Base-by-base conservation (phyloP, 2,888 invertebrate genomes). In the Sericinus montela region DNA sequence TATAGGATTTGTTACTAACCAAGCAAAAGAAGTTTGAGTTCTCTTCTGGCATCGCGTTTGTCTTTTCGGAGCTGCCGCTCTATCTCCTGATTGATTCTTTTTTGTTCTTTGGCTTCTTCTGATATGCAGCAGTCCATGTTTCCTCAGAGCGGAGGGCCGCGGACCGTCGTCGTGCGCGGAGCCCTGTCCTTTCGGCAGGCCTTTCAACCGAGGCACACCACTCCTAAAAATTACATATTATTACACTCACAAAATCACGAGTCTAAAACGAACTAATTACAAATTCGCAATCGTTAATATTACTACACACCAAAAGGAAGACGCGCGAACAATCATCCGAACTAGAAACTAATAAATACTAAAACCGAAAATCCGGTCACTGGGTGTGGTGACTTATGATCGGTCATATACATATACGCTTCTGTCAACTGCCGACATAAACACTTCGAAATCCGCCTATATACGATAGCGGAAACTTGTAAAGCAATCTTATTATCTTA, bases 81-180 rank as follows among this genome's bases (percentile, higher is more conserved):
- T 90, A 99, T 99, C 93, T 99, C 99, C 91, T 99, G 98, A 91
- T 99, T 99, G 91, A 99, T 99, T 90, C 99, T 94, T 93, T 98
- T 99, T 92, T 99, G 99, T 93, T 99, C 99, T 92, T 98, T 98
- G 90, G 98, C 98, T 93, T 99, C 99, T 92, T 99, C 99, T 90
- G 98, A 98, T 92, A 99, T 94, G 93, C 99, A 99, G 94, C 99
- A 99, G 95, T 99, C 98, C 99, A 99, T 99, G 93, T 86, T 88
- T 82, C 73, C 75, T 83, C 77, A 78, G 75, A 78, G 85, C 86
- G 84, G 85, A 81, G 87, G 80, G 84, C 85, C 87, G 86, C 83
- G 77, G 75, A 71, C 75, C 74, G 80, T 80, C 85, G 86, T 80
- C 83, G 68, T 81, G 82, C 80, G 81, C 79, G 87, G 80, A 81